Evolutionary conservation across 2,888 invertebrate genomes (phyloP).

Genomic region (Hydroisotoma schaefferi): DNA sequence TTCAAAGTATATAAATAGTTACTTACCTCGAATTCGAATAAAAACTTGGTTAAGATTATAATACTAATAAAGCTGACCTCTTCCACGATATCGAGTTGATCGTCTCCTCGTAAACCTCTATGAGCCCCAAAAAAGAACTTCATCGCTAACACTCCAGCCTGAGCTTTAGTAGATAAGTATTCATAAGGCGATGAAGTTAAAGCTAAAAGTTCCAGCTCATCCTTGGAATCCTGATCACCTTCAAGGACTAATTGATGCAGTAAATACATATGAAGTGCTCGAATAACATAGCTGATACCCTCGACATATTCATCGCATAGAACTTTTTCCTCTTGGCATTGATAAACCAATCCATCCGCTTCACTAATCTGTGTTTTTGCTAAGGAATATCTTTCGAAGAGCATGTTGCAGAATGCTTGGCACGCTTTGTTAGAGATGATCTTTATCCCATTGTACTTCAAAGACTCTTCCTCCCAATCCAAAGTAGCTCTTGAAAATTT

Average conservation of each 20-base stretch:
- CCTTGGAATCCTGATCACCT: neutral
- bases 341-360: neutral
- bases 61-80: neutral
- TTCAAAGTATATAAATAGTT: neutral
- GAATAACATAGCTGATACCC: constrained; percentile 18
- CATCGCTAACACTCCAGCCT: constrained; percentile 17
- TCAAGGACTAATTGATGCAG: neutral
- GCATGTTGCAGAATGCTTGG: neutral
- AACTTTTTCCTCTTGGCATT: neutral
- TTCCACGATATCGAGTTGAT: neutral
- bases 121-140: constrained; percentile 19
- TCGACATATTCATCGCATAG: constrained; percentile 10
- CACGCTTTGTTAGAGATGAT: neutral
- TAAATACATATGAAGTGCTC: constrained; percentile 17
- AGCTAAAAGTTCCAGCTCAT: neutral
- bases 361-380: neutral
- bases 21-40: neutral
- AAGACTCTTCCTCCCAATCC: neutral
- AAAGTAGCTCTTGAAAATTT: neutral
- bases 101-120: neutral
- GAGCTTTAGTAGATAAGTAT: constrained; percentile 4
- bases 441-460: neutral
- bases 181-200: constrained; percentile 6
- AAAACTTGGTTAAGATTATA: neutral
- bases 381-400: neutral